These are phyloP conservation scores for Cryptoblepharus egeriae DNA, from an alignment of 2,797 vertebrate species.

Conservation along the genomic window DNA sequence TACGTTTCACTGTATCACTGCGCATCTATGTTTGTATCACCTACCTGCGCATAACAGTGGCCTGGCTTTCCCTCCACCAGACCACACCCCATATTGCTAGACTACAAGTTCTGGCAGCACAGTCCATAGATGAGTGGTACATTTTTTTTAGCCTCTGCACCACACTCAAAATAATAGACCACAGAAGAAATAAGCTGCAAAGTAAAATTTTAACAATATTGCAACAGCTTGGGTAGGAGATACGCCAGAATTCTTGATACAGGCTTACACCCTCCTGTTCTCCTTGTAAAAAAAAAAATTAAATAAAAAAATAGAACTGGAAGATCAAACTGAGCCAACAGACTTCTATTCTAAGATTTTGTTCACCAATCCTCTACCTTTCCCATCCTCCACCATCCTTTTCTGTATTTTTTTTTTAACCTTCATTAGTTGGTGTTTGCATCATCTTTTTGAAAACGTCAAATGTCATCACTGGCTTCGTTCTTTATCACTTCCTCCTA, in stretches of 20 bases:
- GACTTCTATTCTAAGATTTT: neutral
- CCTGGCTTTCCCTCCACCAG: no score
- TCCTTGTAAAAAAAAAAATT: neutral
- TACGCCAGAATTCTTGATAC: neutral
- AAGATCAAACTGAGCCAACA: neutral
- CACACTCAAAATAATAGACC: no score
- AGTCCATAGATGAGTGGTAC: no score
- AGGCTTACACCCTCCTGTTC: neutral
- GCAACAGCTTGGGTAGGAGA: no score
- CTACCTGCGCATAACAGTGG: no score
- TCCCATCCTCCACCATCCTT: neutral
- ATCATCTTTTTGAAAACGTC: slow-evolving; percentile 78
- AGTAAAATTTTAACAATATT: no score
- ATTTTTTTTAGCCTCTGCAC: no score
- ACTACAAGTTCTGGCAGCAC: no score
- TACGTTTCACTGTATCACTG: no score
- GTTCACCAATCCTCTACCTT: neutral
- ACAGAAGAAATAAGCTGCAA: no score
- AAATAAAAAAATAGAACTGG: neutral
- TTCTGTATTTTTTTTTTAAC: slow-evolving; percentile 30
- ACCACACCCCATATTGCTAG: no score
- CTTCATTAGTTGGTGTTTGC: slow-evolving; percentile 81
- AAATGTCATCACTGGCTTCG: slow-evolving; percentile 80
- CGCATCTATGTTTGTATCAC: no score
- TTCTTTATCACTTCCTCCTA: slow-evolving; percentile 77